Evolutionary conservation across 2,888 invertebrate species (phyloP), one percentile per base, ranked within the genome.

Genomic region (Eupithecia insigniata): DNA sequence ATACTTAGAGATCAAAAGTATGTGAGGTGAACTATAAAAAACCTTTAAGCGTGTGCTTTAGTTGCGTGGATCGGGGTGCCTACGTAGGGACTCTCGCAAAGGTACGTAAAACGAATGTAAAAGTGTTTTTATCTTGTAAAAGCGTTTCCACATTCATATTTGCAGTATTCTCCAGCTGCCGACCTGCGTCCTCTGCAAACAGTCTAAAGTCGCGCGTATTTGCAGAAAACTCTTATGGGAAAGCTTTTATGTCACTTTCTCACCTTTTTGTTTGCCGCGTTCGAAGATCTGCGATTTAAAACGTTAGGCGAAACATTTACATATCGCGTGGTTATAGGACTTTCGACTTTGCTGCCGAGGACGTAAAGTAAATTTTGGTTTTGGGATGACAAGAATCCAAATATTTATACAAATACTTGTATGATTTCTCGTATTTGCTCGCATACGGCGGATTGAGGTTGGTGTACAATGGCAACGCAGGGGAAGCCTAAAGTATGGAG

Each of bases 221-320:
- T 90, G 85, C 87, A 76, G 81, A 86, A 80, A 86, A 87, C 88
- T 90, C 86, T 84, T 81, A 83, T 85, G 84, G 79, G 79, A 87
- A 89, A 88, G 88, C 90, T 89, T 90, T 89, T 85, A 85, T 87
- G 84, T 85, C 81, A 84, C 81, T 81, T 86, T 82, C 81, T 81
- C 82, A 86, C 86, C 85, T 89, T 89, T 89, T 85, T 89, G 87
- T 88, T 87, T 85, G 86, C 83, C 83, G 83, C 86, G 84, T 86
- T 78, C 73, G 77, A 80, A 83, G 81, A 81, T 79, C 79, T 80
- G 74, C 78, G 81, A 82, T 82, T 87, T 84, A 79, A 80, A 80
- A 76, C 78, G 79, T 81, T 76, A 78, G 79, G 76, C 78, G 69
- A 66, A 81, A 71, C 73, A 71, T 77, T 74, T 67, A 75, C 81